Percentiles rank a stretch among this genome's conserved stretches.
Conservation (phyloP, 2,888 invertebrate genomes). For the Catonia carolina region DNA sequence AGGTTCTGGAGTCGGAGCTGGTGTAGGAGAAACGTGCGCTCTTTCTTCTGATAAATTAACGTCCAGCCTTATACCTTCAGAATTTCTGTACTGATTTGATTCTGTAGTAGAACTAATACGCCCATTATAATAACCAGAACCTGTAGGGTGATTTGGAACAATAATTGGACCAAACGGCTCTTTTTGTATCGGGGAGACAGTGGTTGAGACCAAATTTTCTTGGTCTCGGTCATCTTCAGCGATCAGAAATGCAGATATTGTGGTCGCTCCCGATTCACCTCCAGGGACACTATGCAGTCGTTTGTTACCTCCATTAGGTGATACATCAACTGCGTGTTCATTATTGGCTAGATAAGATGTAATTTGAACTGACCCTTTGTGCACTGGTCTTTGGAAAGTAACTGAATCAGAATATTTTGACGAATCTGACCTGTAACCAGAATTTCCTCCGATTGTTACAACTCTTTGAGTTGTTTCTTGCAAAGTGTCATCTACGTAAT, state of each 20-base stretch:
- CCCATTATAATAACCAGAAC: slow-evolving; percentile 10
- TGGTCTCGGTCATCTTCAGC: slow-evolving; percentile 28
- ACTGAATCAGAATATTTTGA: too few species aligned
- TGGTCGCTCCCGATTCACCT: slow-evolving; percentile 25
- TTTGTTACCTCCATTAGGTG: slow-evolving; percentile 20
- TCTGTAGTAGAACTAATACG: background rate
- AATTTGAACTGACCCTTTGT: too few species aligned
- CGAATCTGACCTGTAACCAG: too few species aligned
- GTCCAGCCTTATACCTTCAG: too few species aligned
- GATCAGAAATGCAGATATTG: slow-evolving; percentile 34
- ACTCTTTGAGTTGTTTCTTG: background rate
- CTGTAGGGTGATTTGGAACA: slow-evolving; percentile 21
- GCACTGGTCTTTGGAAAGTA: too few species aligned
- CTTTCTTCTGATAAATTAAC: slow-evolving; percentile 5
- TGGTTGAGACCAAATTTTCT: slow-evolving; percentile 3
- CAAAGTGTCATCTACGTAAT: background rate
- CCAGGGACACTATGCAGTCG: slow-evolving; percentile 9
- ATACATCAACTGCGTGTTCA: slow-evolving; percentile 28
- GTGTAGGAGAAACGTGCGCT: background rate
- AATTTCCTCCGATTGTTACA: background rate
- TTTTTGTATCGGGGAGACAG: slow-evolving; percentile 18
- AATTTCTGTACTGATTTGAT: too few species aligned
- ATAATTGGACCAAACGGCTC: slow-evolving; percentile 29
- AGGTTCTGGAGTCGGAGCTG: slow-evolving; percentile 14
- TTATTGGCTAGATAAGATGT: slow-evolving; percentile 31